Conservation (phyloP, 92 coral and sea anemone species). For the Desmophyllum pertusum region DNA sequence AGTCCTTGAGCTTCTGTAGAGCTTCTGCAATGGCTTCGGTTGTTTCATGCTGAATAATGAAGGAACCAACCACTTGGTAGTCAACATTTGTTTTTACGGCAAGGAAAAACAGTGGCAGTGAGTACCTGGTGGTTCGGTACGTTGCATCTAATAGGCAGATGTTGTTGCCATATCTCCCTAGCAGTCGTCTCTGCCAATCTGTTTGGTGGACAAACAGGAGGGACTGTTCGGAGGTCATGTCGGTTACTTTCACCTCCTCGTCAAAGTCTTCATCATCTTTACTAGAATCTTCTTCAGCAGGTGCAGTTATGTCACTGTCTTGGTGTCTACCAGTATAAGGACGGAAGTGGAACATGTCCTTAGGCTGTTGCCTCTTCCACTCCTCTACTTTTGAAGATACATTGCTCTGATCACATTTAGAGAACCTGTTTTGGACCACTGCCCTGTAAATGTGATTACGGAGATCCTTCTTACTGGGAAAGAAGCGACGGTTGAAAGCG, state of each 20-base stretch:
- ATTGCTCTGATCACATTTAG: slow-evolving; percentile 67
- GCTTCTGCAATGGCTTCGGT: slow-evolving; percentile 57
- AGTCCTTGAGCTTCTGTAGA: slow-evolving; percentile 46
- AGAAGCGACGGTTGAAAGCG: slow-evolving; percentile 31
- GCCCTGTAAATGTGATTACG: slow-evolving; percentile 59
- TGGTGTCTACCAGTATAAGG: slow-evolving; percentile 36
- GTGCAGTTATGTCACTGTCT: slow-evolving; percentile 6
- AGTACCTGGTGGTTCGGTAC: slow-evolving; percentile 58
- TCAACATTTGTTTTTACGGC: slow-evolving; percentile 70
- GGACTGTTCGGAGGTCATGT: not conserved
- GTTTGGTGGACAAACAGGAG: slow-evolving; percentile 63
- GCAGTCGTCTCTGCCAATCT: slow-evolving; percentile 49
- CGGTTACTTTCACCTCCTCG: slow-evolving; percentile 32
- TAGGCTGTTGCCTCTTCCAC: slow-evolving; percentile 46
- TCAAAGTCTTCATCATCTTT: slow-evolving; percentile 47
- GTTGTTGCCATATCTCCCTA: slow-evolving; percentile 50
- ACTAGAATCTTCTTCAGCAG: slow-evolving; percentile 13
- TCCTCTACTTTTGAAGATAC: not conserved
- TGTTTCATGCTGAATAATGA: slow-evolving; percentile 52
- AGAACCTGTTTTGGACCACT: slow-evolving; percentile 36
- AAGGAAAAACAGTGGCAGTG: slow-evolving; percentile 64
- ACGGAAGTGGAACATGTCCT: slow-evolving; percentile 46
- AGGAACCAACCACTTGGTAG: slow-evolving; percentile 59
- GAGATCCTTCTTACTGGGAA: slow-evolving; percentile 49
- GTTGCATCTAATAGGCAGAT: slow-evolving; percentile 70